Percentiles rank a stretch among this genome's conserved stretches.
These are phyloP conservation scores for Lates japonicus DNA, from an alignment of 2,797 vertebrate species.

Conservation along the genomic window DNA sequence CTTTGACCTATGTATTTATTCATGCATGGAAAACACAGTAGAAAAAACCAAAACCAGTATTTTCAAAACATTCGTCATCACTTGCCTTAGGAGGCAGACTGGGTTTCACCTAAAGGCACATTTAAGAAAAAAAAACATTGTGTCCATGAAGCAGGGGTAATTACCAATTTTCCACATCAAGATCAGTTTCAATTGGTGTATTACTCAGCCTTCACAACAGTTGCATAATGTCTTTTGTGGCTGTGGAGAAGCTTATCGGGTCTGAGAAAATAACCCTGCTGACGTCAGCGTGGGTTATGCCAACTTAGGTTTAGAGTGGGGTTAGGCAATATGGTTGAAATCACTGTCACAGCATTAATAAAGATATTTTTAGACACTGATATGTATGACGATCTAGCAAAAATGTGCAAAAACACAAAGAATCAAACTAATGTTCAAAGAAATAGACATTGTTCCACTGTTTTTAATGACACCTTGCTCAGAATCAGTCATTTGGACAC, in stretches of 20 bases:
- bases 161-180: slow-evolving; percentile 10
- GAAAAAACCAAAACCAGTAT: no score
- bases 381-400: no score
- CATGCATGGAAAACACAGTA: neutral
- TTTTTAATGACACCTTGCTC: no score
- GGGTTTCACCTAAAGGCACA: slow-evolving; percentile 1
- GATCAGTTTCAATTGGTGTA: neutral
- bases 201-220: neutral
- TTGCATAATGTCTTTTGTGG: neutral
- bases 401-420: no score
- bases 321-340: neutral
- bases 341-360: neutral
- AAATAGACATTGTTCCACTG: no score
- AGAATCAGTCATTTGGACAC: no score
- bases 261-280: neutral
- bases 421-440: no score
- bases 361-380: neutral
- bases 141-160: neutral
- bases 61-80: slow-evolving; percentile 1
- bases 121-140: neutral
- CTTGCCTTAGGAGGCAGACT: neutral
- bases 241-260: neutral
- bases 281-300: neutral
- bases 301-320: neutral
- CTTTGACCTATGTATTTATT: slow-evolving; percentile 1